Conservation (phyloP, 2,113 vertebrate genomes). For the Alaudala cheleensis region DNA sequence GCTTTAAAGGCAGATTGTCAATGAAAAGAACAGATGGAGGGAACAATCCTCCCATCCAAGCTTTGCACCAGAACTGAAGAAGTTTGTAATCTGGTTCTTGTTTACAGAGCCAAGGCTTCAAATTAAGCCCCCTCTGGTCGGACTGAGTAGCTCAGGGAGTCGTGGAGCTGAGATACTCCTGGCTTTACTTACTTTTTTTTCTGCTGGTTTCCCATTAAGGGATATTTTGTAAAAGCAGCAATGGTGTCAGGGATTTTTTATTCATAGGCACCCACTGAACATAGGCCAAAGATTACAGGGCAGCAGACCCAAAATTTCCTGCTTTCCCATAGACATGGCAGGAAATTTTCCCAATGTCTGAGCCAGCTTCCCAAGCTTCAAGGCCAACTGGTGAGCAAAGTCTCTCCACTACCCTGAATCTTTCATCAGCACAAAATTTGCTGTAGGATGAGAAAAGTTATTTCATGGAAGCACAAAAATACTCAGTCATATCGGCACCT, state of each 20-base stretch:
- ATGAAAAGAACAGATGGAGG: slow-evolving; percentile 51
- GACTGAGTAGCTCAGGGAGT: background rate
- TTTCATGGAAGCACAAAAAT: background rate
- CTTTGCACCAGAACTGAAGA: slow-evolving; percentile 34
- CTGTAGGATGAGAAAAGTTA: slow-evolving; percentile 11
- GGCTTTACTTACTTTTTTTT: background rate
- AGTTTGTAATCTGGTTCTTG: slow-evolving; percentile 50
- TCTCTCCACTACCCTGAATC: background rate
- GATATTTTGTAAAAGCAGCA: background rate
- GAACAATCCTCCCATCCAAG: slow-evolving; percentile 25
- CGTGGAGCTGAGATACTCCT: background rate
- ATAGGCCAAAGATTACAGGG: background rate
- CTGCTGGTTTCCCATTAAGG: background rate
- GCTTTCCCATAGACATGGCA: background rate
- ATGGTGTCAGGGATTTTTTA: background rate
- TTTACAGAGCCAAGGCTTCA: slow-evolving; percentile 28
- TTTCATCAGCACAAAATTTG: background rate
- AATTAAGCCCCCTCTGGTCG: background rate
- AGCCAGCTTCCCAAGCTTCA: background rate
- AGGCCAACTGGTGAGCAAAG: background rate
- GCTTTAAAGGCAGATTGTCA: slow-evolving; percentile 33
- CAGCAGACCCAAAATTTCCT: background rate
- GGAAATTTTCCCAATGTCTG: background rate
- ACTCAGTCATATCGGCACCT: background rate
- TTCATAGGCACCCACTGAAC: background rate